These are phyloP conservation scores for Poecilia latipinna DNA, from an alignment of 2,113 vertebrate genomes.

Conservation along the genomic window DNA sequence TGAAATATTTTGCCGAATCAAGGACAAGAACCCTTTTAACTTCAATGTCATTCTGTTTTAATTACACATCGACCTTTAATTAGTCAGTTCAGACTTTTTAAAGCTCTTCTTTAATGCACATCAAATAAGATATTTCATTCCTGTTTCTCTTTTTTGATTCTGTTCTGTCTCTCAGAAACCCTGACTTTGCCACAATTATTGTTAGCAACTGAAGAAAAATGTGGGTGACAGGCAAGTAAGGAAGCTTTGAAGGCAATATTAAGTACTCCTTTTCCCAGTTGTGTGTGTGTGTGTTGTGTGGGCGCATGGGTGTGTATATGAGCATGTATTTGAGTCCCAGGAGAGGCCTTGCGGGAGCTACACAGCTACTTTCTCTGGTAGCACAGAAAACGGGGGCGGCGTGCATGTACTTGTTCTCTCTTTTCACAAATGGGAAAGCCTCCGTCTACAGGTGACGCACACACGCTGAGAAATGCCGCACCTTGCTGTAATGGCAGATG, in stretches of 20 bases:
- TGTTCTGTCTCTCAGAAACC: slow-evolving; percentile 19
- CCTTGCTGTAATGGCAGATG: slow-evolving; percentile 44
- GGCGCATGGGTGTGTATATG: slow-evolving; percentile 4
- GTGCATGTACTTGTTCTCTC: slow-evolving; percentile 63
- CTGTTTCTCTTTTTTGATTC: background rate
- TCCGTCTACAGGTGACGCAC: slow-evolving; percentile 60
- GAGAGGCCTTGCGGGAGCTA: slow-evolving; percentile 48
- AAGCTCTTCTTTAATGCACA: background rate
- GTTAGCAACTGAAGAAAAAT: slow-evolving; percentile 45
- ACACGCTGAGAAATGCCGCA: slow-evolving; percentile 10
- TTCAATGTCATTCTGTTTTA: slow-evolving; percentile 2
- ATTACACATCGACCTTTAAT: slow-evolving; percentile 7
- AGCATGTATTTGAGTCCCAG: slow-evolving; percentile 45
- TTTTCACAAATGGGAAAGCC: slow-evolving; percentile 55
- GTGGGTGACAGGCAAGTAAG: slow-evolving; percentile 41
- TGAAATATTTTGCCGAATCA: slow-evolving; percentile 21
- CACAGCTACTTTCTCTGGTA: slow-evolving; percentile 43
- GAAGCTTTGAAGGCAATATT: slow-evolving; percentile 59
- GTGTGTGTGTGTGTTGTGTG: slow-evolving; percentile 9
- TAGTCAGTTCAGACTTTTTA: background rate
- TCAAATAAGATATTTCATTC: slow-evolving; percentile 8
- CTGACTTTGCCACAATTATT: slow-evolving; percentile 40
- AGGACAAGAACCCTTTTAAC: slow-evolving; percentile 15
- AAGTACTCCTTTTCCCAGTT: slow-evolving; percentile 10
- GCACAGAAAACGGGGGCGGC: slow-evolving; percentile 43